Base-by-base conservation (phyloP, 1,140 invertebrate genomes). In the Nylanderia fulva region DNA sequence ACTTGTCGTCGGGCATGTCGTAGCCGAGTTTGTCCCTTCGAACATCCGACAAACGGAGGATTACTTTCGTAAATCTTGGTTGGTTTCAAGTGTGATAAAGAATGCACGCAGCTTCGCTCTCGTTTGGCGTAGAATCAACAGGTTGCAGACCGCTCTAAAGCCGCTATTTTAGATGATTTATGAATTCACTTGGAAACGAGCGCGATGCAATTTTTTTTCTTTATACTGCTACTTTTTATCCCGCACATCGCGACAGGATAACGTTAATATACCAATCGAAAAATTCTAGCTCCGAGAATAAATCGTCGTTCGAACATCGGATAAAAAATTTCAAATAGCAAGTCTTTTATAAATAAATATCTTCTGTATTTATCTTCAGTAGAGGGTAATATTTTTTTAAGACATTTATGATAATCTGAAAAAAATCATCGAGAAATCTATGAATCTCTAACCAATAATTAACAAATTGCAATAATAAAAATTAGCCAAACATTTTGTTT, bases 161-260 rank as follows among this genome's bases (percentile, higher is more conserved):
- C 9, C 52, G 52, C 54, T 42, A 72, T 76, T 36, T 48, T 29
- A 13, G 45, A 72, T 84, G 82, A 86, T 86, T 84, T 86, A 86
- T 84, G 79, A 45, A 69, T 61, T 52, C 45, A 56, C 33, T 11
- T 24, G 63, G 18, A 6, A 68, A 54, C 11, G 60, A 68, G 39
- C 11, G 60, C 11, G 24, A 68, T 64, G 24, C 33, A 72, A 27
- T 82, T 82, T 54, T n/a, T 75, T 6, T n/a, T 60, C 15, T 54
- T 60, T 27, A 15, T 36, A 48, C 15, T 5, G 18, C 6, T 61
- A 24, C 0, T 61, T 13, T 18, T 85, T 48, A 48, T 2, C 13
- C 6, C 11, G 3, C 1, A 5, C 11, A 45, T 76, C 56, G 29
- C n/a, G 18, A 75, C 18, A 4, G 56, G n/a, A 75, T 61, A 61